Percentiles rank a stretch among this genome's conserved stretches.
These are phyloP conservation scores for Sterrhoptilus dennistouni DNA, from an alignment of 2,113 vertebrate genomes.

Conservation along the genomic window DNA sequence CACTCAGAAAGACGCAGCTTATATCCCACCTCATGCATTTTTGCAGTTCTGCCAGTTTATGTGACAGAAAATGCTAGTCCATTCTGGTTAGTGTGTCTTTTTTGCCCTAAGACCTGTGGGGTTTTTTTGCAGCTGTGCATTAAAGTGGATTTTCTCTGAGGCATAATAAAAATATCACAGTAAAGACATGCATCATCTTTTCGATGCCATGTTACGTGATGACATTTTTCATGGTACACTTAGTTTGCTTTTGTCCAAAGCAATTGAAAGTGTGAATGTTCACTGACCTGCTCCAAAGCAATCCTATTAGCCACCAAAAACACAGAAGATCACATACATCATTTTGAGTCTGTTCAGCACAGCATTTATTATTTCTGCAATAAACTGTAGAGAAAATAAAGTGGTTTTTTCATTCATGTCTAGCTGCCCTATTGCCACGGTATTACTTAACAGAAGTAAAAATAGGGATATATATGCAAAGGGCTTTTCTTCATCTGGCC, in stretches of 20 bases:
- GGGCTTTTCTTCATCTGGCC: background rate
- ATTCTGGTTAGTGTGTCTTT: background rate
- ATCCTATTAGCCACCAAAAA: conserved; percentile 44
- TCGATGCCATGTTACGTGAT: background rate
- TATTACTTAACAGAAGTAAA: background rate
- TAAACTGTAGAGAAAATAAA: background rate
- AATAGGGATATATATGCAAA: background rate
- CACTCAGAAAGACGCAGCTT: background rate
- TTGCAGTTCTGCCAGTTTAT: background rate
- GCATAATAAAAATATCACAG: conserved; percentile 54
- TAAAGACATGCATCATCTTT: conserved; percentile 55
- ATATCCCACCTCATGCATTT: background rate
- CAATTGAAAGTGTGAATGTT: conserved; percentile 51
- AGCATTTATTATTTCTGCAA: conserved; percentile 32
- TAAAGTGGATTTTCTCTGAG: conserved; percentile 47
- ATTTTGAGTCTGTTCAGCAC: conserved; percentile 17
- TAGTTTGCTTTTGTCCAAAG: conserved; percentile 55
- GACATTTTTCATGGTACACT: conserved; percentile 57
- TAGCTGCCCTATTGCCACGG: background rate
- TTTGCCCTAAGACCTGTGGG: background rate
- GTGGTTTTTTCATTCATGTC: background rate
- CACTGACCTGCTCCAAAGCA: conserved; percentile 63
- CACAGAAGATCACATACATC: background rate
- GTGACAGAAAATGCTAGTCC: background rate
- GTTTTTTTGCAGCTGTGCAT: conserved; percentile 20